Percentiles rank a stretch among this genome's conserved stretches.
phyloP scores from a whole-genome alignment of 1,140 invertebrate genomes.

The Copidosoma floridanum region DNA sequence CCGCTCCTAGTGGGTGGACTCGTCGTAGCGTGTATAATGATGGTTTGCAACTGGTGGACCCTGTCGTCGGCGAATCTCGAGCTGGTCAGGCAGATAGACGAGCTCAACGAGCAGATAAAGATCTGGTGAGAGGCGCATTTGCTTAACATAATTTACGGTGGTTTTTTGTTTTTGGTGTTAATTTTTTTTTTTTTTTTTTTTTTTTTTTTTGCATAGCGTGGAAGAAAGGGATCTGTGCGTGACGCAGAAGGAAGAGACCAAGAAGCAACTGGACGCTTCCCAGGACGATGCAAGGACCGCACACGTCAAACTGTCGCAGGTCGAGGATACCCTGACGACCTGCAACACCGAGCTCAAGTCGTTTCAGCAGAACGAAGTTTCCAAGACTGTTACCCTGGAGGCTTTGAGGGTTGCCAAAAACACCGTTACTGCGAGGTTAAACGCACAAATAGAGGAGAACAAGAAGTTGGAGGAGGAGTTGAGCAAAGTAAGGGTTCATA shows the following conservation, averaged over 20 bases:
- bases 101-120: slow-evolving; percentile 54
- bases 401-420: slow-evolving; percentile 50
- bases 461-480: slow-evolving; percentile 46
- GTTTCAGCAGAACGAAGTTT: slow-evolving; percentile 47
- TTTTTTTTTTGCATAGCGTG: too few relatives aligned
- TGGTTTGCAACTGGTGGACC: slow-evolving; percentile 58
- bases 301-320: slow-evolving; percentile 42
- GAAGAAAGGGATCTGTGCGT: slow-evolving; percentile 53
- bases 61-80: slow-evolving; percentile 55
- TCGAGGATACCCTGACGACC: slow-evolving; percentile 38
- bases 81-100: slow-evolving; percentile 53
- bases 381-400: slow-evolving; percentile 45
- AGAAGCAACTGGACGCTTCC: slow-evolving; percentile 40
- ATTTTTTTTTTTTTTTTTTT: too few relatives aligned
- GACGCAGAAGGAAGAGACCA: slow-evolving; percentile 35
- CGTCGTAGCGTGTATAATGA: slow-evolving; percentile 50
- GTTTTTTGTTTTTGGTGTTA: background rate
- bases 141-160: background rate
- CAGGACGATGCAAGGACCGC: slow-evolving; percentile 41
- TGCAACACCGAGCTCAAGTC: slow-evolving; percentile 53
- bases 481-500: slow-evolving; percentile 41
- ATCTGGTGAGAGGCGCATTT: slow-evolving; percentile 42
- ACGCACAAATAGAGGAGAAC: slow-evolving; percentile 43
- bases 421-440: slow-evolving; percentile 39
- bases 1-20: slow-evolving; percentile 52